A percentile compares a stretch with the other conserved stretches of the same genome.
phyloP scores from a whole-genome alignment of 2,797 vertebrate genomes.

The Rhinatrema bivittatum region DNA sequence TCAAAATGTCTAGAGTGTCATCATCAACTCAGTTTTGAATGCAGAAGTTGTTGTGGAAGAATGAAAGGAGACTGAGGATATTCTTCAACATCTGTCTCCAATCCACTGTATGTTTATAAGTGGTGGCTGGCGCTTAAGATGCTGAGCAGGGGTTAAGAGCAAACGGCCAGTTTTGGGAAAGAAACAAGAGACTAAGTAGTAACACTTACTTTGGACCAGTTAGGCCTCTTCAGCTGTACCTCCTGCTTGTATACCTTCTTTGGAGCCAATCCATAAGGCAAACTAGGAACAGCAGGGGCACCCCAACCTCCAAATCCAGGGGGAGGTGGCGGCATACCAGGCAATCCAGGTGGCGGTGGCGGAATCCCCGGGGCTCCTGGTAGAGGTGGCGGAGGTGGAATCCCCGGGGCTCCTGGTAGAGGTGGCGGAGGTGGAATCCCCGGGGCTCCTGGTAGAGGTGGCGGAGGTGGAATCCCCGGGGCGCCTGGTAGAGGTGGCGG shows the following conservation, averaged over 20 bases:
- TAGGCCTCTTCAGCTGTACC: conserved; percentile 67
- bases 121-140: too few relatives aligned
- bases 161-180: background rate
- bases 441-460: background rate
- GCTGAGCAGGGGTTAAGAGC: too few relatives aligned
- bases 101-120: too few relatives aligned
- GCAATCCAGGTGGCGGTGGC: conserved; percentile 20
- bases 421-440: conserved; percentile 1
- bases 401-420: background rate
- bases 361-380: conserved; percentile 18
- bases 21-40: too few relatives aligned
- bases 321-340: conserved; percentile 5
- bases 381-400: conserved; percentile 3
- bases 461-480: conserved; percentile 35
- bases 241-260: conserved; percentile 79
- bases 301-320: conserved; percentile 16
- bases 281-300: conserved; percentile 28
- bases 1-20: too few relatives aligned
- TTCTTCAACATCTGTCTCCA: too few relatives aligned
- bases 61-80: too few relatives aligned
- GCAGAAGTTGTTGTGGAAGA: too few relatives aligned
- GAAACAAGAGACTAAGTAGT: background rate
- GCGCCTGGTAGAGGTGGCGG: conserved; percentile 50
- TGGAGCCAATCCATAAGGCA: conserved; percentile 67
- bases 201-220: conserved; percentile 77